A percentile compares a stretch with the other conserved stretches of the same genome.
phyloP scores from a whole-genome alignment of 2,113 vertebrate genomes.

The Zosterops borbonicus region DNA sequence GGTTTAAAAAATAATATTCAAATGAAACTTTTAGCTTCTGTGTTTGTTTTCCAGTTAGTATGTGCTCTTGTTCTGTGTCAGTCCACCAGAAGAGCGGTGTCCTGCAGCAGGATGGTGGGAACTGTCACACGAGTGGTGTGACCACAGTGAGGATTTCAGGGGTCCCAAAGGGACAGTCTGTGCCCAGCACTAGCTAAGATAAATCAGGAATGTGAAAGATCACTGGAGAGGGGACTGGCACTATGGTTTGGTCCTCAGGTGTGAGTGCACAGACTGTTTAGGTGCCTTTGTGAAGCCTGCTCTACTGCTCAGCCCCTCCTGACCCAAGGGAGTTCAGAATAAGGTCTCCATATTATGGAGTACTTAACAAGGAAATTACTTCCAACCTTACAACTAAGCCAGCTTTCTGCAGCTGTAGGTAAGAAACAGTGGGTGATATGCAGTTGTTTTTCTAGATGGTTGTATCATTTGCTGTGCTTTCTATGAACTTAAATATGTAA shows the following conservation, averaged over 20 bases:
- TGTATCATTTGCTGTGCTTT: background rate
- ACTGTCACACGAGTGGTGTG: fast-evolving
- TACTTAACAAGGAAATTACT: background rate
- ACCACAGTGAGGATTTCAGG: background rate
- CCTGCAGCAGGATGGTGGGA: background rate
- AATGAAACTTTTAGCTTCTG: background rate
- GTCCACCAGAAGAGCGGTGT: background rate
- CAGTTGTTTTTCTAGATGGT: background rate
- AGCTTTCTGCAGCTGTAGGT: background rate
- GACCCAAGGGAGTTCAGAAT: background rate
- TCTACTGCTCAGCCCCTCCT: background rate
- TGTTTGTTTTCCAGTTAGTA: background rate
- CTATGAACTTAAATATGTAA: background rate
- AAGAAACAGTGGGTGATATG: background rate
- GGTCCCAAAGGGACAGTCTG: background rate
- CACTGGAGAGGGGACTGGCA: background rate
- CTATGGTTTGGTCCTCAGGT: background rate
- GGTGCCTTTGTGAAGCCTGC: background rate
- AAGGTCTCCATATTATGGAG: background rate
- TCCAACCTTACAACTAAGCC: background rate
- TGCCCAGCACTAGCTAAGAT: background rate
- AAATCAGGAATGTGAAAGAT: background rate
- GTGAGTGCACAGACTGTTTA: background rate
- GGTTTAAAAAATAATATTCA: background rate
- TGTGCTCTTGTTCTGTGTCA: background rate